phyloP scores from a whole-genome alignment of 2,888 invertebrate genomes.

The Drosophila flavopinicola region DNA sequence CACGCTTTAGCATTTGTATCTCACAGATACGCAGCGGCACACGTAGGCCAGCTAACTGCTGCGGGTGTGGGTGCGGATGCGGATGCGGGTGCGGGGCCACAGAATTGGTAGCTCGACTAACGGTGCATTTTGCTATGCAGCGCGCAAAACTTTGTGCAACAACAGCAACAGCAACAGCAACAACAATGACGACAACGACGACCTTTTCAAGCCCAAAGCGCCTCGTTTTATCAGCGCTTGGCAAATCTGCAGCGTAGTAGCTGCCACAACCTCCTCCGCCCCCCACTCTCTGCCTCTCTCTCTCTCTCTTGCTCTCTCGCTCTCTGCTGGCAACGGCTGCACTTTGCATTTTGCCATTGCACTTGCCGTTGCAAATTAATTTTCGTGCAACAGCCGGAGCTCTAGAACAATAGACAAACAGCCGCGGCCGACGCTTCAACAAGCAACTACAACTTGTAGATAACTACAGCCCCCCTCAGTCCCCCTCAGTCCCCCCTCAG shows the following conservation, averaged over 20 bases:
- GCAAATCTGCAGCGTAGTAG: conserved; percentile 58
- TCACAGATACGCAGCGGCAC: conserved; percentile 65
- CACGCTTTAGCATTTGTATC: conserved; percentile 67
- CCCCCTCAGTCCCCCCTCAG: too few relatives aligned
- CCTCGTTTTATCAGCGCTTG: conserved; percentile 72
- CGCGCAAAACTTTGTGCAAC: conserved; percentile 62
- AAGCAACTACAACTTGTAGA: conserved; percentile 56
- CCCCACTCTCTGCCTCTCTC: too few relatives aligned
- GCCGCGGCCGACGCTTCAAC: conserved; percentile 41
- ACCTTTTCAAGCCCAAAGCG: conserved; percentile 74
- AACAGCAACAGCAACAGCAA: conserved; percentile 28
- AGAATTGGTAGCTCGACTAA: conserved; percentile 47
- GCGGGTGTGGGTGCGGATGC: conserved; percentile 10
- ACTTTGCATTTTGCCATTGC: conserved; percentile 65
- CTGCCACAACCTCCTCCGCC: not conserved
- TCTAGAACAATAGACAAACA: conserved; percentile 74
- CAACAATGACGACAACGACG: conserved; percentile 41
- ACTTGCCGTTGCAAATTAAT: conserved; percentile 76
- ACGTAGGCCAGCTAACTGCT: conserved; percentile 38
- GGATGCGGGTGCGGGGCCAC: not conserved
- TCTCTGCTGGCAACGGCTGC: conserved; percentile 37
- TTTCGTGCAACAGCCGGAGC: conserved; percentile 74
- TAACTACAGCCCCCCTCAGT: conserved; percentile 15
- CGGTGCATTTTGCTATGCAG: conserved; percentile 76
- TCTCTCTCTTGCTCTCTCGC: not conserved